Percentiles rank a stretch among this genome's conserved stretches.
Evolutionary conservation across 2,888 invertebrate species (phyloP).

Genomic region (Chromoteleia sp.): DNA sequence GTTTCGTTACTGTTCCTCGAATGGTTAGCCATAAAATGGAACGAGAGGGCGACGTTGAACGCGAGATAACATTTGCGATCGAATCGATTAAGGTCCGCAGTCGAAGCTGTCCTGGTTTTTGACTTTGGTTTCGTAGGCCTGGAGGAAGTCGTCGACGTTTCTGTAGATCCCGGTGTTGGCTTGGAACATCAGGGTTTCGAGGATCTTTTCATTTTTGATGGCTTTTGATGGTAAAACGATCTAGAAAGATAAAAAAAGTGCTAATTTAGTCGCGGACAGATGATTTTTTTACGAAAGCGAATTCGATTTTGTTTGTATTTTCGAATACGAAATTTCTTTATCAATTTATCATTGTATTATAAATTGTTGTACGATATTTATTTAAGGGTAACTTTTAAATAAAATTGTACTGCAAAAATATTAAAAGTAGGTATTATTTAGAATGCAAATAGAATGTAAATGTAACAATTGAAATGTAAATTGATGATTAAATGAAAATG

Average conservation of each 20-base stretch:
- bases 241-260: constrained; percentile 85
- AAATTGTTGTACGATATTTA: no score
- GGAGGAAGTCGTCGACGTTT: constrained; percentile 94
- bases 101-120: constrained; percentile 96
- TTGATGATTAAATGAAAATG: no score
- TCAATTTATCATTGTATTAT: no score
- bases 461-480: no score
- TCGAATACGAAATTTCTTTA: no score
- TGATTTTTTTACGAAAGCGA: no score
- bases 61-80: background rate
- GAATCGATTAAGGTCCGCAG: constrained; percentile 87
- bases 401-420: no score
- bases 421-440: no score
- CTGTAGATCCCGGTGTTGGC: constrained; percentile 97
- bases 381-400: no score
- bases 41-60: background rate
- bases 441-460: no score
- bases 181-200: constrained; percentile 96
- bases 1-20: background rate
- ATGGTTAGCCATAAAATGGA: background rate
- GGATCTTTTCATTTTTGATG: constrained; percentile 95
- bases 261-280: no score
- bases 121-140: constrained; percentile 94
- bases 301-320: no score
- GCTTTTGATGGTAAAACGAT: constrained; percentile 96